These are phyloP conservation scores for Axea sp. DNA, from an alignment of 2,888 invertebrate species.

Conservation along the genomic window DNA sequence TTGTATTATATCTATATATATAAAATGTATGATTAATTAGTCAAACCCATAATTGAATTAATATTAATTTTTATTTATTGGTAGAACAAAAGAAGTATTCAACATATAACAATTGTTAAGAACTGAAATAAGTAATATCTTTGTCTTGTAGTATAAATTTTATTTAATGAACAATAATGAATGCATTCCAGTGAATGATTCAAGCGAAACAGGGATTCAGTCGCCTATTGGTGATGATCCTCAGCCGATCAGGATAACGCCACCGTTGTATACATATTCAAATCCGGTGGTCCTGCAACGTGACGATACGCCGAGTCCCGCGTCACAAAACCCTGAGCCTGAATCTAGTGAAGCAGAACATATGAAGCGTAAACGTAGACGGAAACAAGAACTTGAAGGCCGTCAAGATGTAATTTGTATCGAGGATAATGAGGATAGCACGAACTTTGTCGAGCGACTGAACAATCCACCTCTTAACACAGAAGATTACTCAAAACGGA, in stretches of 20 bases:
- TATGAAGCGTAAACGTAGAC: conserved; percentile 75
- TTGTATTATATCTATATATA: too few species aligned
- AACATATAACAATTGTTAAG: too few species aligned
- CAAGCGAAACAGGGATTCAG: conserved; percentile 70
- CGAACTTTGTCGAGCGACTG: conserved; percentile 73
- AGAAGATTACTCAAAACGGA: conserved; percentile 74
- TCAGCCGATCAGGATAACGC: conserved; percentile 86
- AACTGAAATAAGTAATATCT: too few species aligned
- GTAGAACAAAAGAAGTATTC: too few species aligned
- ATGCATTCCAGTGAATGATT: conserved; percentile 42
- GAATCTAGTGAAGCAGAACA: conserved; percentile 75
- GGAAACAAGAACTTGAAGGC: conserved; percentile 78
- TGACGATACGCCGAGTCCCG: conserved; percentile 79
- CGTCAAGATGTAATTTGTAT: conserved; percentile 77
- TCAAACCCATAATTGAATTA: too few species aligned
- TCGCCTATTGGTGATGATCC: conserved; percentile 81
- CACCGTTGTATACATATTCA: conserved; percentile 89
- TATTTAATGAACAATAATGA: too few species aligned
- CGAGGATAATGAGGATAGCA: conserved; percentile 74
- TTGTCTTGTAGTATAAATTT: too few species aligned
- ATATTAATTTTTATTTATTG: too few species aligned
- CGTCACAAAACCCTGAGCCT: conserved; percentile 74
- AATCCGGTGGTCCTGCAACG: conserved; percentile 84
- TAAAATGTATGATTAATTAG: too few species aligned
- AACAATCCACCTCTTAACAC: conserved; percentile 69